A percentile compares a stretch with the other conserved stretches of the same genome.
Conservation (phyloP, 2,797 vertebrate species). For the Hyperoplus immaculatus region DNA sequence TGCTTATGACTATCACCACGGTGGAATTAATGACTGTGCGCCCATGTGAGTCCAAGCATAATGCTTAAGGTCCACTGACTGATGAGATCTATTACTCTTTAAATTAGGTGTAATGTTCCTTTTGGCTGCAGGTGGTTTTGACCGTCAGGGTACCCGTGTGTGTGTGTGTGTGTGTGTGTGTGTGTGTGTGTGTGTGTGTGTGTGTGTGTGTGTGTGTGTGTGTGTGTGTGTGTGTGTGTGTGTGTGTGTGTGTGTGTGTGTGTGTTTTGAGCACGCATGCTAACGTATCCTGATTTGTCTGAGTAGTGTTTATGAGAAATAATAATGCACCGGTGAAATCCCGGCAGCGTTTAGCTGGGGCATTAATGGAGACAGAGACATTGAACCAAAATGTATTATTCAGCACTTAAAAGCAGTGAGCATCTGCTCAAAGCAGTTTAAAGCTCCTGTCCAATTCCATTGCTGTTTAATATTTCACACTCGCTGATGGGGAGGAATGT, state of each 20-base stretch:
- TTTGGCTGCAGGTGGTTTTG: conserved; percentile 80
- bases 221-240: conserved; percentile 45
- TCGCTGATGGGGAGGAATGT: conserved; percentile 55
- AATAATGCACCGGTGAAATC: conserved; percentile 65
- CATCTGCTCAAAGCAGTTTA: conserved; percentile 79
- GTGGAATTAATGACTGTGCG: conserved; percentile 75
- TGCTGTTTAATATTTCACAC: conserved; percentile 82
- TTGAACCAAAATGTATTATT: conserved; percentile 84
- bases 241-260: conserved; percentile 38
- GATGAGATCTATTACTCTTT: conserved; percentile 87
- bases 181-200: background rate
- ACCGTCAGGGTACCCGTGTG: conserved; percentile 58
- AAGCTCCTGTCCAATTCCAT: conserved; percentile 72
- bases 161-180: conserved; percentile 2
- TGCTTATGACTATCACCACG: conserved; percentile 72
- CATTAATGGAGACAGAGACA: conserved; percentile 80
- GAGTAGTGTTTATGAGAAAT: conserved; percentile 77
- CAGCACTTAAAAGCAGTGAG: conserved; percentile 81
- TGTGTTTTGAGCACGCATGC: conserved; percentile 36
- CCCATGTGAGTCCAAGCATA: conserved; percentile 74
- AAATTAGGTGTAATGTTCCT: conserved; percentile 86
- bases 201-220: background rate
- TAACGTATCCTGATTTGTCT: conserved; percentile 54
- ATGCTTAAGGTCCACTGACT: conserved; percentile 83
- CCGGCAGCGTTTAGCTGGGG: conserved; percentile 71